Conservation (phyloP, 1,140 invertebrate genomes). For the Pogonomyrmex barbatus region DNA sequence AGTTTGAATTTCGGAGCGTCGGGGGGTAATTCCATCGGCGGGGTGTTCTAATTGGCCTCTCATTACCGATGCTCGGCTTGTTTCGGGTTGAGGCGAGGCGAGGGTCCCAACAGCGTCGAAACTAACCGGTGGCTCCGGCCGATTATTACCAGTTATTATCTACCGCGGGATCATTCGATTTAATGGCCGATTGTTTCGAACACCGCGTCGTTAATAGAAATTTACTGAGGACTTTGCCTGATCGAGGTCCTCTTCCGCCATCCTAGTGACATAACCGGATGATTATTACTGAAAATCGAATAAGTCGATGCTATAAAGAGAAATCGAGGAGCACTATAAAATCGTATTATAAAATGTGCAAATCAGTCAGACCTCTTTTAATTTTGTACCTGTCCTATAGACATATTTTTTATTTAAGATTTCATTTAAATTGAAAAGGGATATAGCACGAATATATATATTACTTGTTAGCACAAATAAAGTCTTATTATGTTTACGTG, state of each 20-base stretch:
- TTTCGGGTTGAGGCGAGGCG: conserved; percentile 75
- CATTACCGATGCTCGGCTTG: conserved; percentile 86
- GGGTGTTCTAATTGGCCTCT: conserved; percentile 86
- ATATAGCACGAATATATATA: neutral
- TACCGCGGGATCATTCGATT: conserved; percentile 84
- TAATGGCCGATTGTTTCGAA: conserved; percentile 85
- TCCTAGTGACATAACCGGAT: conserved; percentile 47
- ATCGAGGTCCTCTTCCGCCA: conserved; percentile 45
- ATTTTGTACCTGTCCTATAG: neutral
- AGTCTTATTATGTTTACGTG: neutral
- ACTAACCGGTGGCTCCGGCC: conserved; percentile 80
- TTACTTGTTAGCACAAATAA: neutral
- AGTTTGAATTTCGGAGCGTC: conserved; percentile 85
- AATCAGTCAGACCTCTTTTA: too few relatives aligned
- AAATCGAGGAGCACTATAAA: neutral
- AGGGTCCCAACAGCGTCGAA: conserved; percentile 76
- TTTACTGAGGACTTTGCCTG: conserved; percentile 78
- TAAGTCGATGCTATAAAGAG: neutral
- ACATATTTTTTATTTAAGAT: neutral
- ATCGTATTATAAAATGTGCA: neutral
- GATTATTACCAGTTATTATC: conserved; percentile 85
- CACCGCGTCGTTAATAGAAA: conserved; percentile 83
- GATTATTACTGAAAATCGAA: conserved; percentile 21
- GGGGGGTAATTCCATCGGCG: conserved; percentile 84
- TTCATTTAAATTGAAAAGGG: neutral